A percentile compares a stretch with the other conserved stretches of the same genome.
Evolutionary conservation across 2,888 invertebrate genomes (phyloP).

Genomic region (Megalurothrips usitatus): DNA sequence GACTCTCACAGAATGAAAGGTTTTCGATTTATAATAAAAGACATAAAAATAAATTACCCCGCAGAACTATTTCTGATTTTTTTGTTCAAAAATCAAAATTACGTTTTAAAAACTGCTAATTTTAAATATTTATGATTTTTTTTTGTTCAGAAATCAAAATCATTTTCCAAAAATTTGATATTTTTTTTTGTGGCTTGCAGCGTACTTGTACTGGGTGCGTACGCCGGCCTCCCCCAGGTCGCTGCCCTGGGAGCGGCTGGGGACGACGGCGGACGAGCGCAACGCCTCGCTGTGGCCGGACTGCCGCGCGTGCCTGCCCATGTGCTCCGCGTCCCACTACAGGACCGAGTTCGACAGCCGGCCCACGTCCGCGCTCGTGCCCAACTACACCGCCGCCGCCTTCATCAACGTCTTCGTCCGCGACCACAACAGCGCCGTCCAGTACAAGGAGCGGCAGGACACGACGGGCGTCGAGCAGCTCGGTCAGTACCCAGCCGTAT

Average conservation of each 20-base stretch:
- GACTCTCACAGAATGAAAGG: no score
- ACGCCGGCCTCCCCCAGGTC: not conserved
- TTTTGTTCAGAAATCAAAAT: no score
- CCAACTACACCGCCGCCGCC: not conserved
- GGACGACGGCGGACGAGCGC: not conserved
- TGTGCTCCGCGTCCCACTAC: not conserved
- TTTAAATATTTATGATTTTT: no score
- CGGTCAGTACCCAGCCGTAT: not conserved
- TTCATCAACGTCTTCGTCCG: not conserved
- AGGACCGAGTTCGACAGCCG: not conserved
- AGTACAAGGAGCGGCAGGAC: not conserved
- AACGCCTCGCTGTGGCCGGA: not conserved
- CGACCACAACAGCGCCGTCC: slow-evolving; percentile 17
- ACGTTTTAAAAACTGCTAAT: no score
- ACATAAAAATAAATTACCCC: no score
- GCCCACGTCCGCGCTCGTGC: not conserved
- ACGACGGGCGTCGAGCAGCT: not conserved
- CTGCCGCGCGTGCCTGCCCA: not conserved
- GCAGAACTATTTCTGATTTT: no score
- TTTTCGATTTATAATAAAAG: no score
- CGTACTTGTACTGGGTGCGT: not conserved
- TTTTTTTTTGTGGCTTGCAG: not conserved
- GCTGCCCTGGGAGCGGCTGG: not conserved
- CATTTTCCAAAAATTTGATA: no score
- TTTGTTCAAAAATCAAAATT: no score